Evolutionary conservation across 2,113 vertebrate species (phyloP), one percentile per base, ranked within the genome.

Genomic region (Brachirus orientalis): DNA sequence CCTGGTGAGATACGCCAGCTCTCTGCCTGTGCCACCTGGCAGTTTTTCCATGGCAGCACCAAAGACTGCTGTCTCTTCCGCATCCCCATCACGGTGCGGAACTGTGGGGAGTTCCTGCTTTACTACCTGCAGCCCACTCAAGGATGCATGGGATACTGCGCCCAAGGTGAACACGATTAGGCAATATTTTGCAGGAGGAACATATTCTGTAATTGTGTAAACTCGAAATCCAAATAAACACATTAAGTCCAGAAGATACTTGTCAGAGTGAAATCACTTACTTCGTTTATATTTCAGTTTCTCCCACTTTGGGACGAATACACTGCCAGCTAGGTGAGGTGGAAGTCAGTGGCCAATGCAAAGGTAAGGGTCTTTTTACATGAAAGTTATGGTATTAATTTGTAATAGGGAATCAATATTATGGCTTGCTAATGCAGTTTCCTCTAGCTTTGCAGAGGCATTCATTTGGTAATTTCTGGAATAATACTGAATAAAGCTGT

Each of bases 101-200:
- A 92, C 83, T 95, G 92, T 0, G 91, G 88, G 0, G 82, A 89
- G 0, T 95, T 93, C 89, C 77, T 94, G 33, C 18, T 95, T 55
- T 94, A 94, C 78, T 88, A 88, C 45, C 86, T 94, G 79, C 88
- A 94, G 83, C 86, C 93, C 11, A 91, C 92, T 18, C 91, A 93
- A 69, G 93, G 90, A 5, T 94, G 90, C 84, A 93, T 93, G 91
- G 94, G 92, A 67, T 95, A 93, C 89, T 94, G 91, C 8, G 86
- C 89, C 0, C 80, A 94, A 92, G 92, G 91, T 94, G 80, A 86
- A 12, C 16, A 10, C 33, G 14, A 43, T 43, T 13, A 43, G 40
- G 40, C 12, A 2, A 40, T 2, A 7, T 10, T 38, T 7, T 40
- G 38, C 38, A 40, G 38, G 38, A 40, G 3, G 38, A 4, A 40